Percentiles rank a stretch among this genome's conserved stretches.
Conservation (phyloP, 2,888 invertebrate species). For the Pammene aurita region DNA sequence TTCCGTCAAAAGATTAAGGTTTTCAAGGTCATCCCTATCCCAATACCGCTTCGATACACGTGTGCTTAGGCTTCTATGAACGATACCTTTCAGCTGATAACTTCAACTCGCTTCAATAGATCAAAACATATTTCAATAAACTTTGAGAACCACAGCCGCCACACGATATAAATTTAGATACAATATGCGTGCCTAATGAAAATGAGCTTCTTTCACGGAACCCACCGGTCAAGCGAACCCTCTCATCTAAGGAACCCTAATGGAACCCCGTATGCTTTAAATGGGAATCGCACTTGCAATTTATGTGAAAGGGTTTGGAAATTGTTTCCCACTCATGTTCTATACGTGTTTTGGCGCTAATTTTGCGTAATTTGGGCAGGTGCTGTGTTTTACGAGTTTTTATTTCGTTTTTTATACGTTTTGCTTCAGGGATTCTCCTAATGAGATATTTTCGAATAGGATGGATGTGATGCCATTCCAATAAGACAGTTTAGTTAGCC, state of each 20-base stretch:
- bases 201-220: slow-evolving; percentile 77
- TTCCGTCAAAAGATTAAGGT: too few relatives aligned
- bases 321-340: slow-evolving; percentile 67
- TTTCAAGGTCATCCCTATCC: neutral
- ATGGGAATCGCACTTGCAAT: slow-evolving; percentile 78
- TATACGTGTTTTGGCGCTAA: slow-evolving; percentile 64
- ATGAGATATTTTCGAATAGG: slow-evolving; percentile 1
- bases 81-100: neutral
- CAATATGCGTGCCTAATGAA: slow-evolving; percentile 77
- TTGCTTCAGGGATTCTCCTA: slow-evolving; percentile 5
- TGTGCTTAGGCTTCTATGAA: neutral
- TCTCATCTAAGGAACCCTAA: slow-evolving; percentile 63
- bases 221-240: slow-evolving; percentile 65
- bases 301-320: slow-evolving; percentile 77
- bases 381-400: slow-evolving; percentile 35
- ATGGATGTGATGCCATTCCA: neutral
- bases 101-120: neutral
- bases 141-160: slow-evolving; percentile 58
- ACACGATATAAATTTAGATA: slow-evolving; percentile 71
- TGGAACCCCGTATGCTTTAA: slow-evolving; percentile 69
- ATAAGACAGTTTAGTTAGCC: too few relatives aligned
- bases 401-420: slow-evolving; percentile 27
- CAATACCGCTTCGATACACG: neutral
- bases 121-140: slow-evolving; percentile 42
- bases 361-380: slow-evolving; percentile 52